These are phyloP conservation scores for Alca torda DNA, from an alignment of 2,797 vertebrate species.

Conservation along the genomic window DNA sequence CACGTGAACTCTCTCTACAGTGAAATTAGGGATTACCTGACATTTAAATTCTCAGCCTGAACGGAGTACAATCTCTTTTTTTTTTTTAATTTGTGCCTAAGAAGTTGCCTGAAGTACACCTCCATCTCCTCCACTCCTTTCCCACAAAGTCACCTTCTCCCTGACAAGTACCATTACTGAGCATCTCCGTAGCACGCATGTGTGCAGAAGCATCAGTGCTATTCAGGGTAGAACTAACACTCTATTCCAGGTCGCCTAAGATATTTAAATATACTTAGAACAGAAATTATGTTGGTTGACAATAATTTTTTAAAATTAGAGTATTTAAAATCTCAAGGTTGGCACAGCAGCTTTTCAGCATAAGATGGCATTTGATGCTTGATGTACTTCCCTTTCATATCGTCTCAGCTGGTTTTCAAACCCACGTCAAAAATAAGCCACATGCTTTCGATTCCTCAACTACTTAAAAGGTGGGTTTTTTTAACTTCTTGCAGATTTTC, in stretches of 20 bases:
- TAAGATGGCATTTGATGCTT: neutral
- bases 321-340: neutral
- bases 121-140: neutral
- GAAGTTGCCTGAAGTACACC: neutral
- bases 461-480: constrained; percentile 15
- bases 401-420: constrained; percentile 1
- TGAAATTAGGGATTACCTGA: neutral
- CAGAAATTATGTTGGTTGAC: neutral
- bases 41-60: neutral
- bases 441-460: neutral
- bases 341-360: neutral
- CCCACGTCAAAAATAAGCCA: neutral
- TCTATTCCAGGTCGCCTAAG: neutral
- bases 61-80: neutral
- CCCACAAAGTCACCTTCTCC: neutral
- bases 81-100: neutral
- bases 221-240: neutral
- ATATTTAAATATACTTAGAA: neutral
- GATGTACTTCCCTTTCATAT: neutral
- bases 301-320: neutral
- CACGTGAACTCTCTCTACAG: neutral
- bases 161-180: neutral
- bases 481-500: constrained; percentile 23
- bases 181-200: fast-evolving
- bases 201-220: neutral